Base-by-base conservation (phyloP, 2,797 vertebrate genomes). In the Corythornis leucogaster region DNA sequence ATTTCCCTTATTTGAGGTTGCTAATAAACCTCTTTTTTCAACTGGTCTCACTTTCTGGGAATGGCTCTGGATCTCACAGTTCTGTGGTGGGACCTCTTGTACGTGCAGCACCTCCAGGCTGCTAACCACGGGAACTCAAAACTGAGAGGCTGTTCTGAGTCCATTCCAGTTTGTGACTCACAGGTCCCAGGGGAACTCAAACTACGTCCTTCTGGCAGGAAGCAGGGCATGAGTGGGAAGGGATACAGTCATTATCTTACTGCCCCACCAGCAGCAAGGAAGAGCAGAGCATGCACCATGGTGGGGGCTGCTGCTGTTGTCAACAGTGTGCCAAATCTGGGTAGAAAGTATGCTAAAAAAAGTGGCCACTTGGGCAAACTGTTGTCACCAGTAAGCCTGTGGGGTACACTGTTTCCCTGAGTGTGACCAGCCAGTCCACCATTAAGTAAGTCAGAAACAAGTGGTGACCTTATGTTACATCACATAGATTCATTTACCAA, bases 111-210 rank as follows among this genome's bases (percentile, higher is more conserved):
- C 40, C 78, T 76, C 80, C 67, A 38, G 48, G 35, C 38, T 0
- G 3, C 51, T 58, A 54, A 58, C 55, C 70, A 84, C 3, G 1
- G 24, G 69, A 84, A 53, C 33, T 64, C 46, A 70, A 63, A 79
- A 63, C 28, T 50, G 45, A 85, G 63, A 88, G 35, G 25, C 25
- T 48, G 38, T 40, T 54, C 74, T 91, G 30, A 63, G 46, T 89
- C 57, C 53, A 67, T 73, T 70, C 59, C 53, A 67, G 28, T 30
- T 81, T 76, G 78, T 94, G 80, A 94, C 61, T 91, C 90, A 88
- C 17, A 50, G 35, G 38, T 81, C 88, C 64, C 88, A 63, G 17
- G 11, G 70, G 88, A 71, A 85, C 64, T 57, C 42, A 77, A 50
- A 63, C 28, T 35, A 19, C 1, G 1, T 53, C 38, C 38, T 40